phyloP scores from a whole-genome alignment of 2,797 vertebrate species.

The Rhinoraja longicauda region DNA sequence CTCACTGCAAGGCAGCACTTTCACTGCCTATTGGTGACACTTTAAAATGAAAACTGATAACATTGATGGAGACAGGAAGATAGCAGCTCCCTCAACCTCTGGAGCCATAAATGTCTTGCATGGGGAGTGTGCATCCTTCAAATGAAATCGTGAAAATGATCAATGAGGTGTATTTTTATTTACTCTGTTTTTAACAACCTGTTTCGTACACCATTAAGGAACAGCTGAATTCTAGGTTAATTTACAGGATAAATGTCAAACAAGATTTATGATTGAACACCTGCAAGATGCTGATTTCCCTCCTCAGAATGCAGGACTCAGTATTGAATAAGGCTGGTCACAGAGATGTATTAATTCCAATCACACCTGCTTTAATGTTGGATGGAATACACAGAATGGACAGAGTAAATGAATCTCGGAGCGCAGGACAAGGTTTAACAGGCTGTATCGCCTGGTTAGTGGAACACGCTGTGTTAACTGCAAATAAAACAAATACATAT shows the following conservation, averaged over 20 bases:
- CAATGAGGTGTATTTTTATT: not conserved
- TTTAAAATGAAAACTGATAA: constrained; percentile 36
- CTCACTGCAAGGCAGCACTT: constrained; percentile 26
- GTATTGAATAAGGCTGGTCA: too few species aligned
- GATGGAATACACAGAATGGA: too few species aligned
- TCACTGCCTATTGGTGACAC: constrained; percentile 26
- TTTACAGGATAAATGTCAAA: not conserved
- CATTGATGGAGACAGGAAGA: constrained; percentile 28
- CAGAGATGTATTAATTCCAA: not conserved
- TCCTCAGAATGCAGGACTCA: not conserved
- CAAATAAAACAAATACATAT: not conserved
- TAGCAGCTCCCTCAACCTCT: not conserved
- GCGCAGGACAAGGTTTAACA: not conserved
- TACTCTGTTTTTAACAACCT: not conserved
- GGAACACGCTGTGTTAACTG: not conserved
- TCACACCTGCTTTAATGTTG: not conserved
- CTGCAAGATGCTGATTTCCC: not conserved
- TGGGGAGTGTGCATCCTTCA: not conserved
- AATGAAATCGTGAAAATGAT: not conserved
- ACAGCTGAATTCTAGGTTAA: not conserved
- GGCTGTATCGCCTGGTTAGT: not conserved
- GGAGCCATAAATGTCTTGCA: not conserved
- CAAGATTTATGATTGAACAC: not conserved
- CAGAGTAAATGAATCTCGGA: too few species aligned
- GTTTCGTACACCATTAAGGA: not conserved